Evolutionary conservation across 2,113 vertebrate species (phyloP).

Genomic region (Pleuronectes platessa): DNA sequence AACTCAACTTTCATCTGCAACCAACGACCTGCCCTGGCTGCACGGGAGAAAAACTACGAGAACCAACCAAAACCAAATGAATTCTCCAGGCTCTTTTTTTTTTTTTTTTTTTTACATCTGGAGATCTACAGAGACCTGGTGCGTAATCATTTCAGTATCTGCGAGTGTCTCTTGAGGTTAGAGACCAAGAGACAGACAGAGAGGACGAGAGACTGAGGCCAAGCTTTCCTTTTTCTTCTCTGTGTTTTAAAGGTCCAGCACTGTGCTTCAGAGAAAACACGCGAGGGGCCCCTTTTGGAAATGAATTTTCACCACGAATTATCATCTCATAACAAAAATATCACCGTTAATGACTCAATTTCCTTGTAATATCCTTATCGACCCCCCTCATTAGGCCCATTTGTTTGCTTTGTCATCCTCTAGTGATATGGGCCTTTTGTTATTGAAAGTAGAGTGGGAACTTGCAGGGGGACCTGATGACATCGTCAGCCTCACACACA

Average conservation of each 20-base stretch:
- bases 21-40: conserved; percentile 56
- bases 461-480: conserved; percentile 49
- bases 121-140: conserved; percentile 50
- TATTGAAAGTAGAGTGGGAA: conserved; percentile 58
- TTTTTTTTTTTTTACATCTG: conserved; percentile 53
- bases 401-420: conserved; percentile 76
- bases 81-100: conserved; percentile 35
- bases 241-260: conserved; percentile 31
- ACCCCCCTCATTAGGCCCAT: conserved; percentile 60
- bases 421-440: conserved; percentile 61
- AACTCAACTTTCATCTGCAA: conserved; percentile 67
- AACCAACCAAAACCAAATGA: conserved; percentile 35
- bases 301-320: conserved; percentile 54
- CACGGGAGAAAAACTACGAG: conserved; percentile 36
- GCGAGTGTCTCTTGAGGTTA: conserved; percentile 40
- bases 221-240: conserved; percentile 14
- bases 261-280: conserved; percentile 52
- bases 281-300: conserved; percentile 55
- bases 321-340: conserved; percentile 76
- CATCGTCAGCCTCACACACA: conserved; percentile 22
- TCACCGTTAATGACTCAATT: conserved; percentile 73
- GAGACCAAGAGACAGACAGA: conserved; percentile 32
- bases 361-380: conserved; percentile 78
- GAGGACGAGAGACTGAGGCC: conserved; percentile 8
- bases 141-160: conserved; percentile 58